Evolutionary conservation across 1,140 invertebrate genomes (phyloP), one percentile per base, ranked within the genome.

Genomic region (Prorops nasuta): DNA sequence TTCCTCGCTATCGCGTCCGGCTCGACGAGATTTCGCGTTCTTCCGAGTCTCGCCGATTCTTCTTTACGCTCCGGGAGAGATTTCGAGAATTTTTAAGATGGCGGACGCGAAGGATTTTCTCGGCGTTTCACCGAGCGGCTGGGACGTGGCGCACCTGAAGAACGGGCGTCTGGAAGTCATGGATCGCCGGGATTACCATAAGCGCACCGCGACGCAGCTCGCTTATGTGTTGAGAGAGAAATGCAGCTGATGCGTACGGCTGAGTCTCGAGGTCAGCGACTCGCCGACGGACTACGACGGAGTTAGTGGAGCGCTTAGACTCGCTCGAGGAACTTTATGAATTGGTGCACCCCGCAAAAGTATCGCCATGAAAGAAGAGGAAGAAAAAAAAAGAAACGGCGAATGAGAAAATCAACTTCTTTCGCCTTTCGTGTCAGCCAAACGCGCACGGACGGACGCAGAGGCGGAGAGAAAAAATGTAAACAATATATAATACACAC

Each of bases 231-330:
- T n/a, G n/a, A 67, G 51, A 63, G 64, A 61, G 53, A 60, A 58
- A 68, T 62, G 60, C 60, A 69, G 63, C 61, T 64, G 72, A 73
- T 74, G 67, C 71, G 70, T 72, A 72, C 72, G 69, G 71, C 66
- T 75, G 72, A 75, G 62, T 67, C 69, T 53, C 62, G 72, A 73
- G 74, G 74, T 76, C 74, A 76, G 69, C 70, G 72, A 76, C 72
- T 73, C 65, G 65, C 55, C 64, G 60, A 51, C 51, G 58, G 57
- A 75, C 65, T 64, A 53, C 64, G 60, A 51, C 51, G 58, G 57
- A 75, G 74, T 76, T 76, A 75, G 67, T 75, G 71, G 74, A 76
- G 74, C 74, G 74, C 71, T 72, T 65, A 62, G 55, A 44, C 50
- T 61, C 63, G 56, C 60, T 56, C 56, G 67, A 61, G 67, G 55